Evolutionary conservation across 2,113 vertebrate genomes (phyloP).

Genomic region (Callipepla squamata): DNA sequence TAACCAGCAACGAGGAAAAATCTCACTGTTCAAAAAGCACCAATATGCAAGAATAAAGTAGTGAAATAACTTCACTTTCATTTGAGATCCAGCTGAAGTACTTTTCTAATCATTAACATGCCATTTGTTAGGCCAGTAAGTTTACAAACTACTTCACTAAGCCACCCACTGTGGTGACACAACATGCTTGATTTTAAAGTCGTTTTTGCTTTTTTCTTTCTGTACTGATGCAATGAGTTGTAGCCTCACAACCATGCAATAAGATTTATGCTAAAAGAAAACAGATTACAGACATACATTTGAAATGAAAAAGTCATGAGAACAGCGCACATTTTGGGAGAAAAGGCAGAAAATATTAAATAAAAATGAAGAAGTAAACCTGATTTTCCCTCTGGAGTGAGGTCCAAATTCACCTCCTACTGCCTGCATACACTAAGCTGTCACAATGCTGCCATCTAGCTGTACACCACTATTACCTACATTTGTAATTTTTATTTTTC

Average conservation of each 20-base stretch:
- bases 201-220: not conserved
- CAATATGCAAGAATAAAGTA: not conserved
- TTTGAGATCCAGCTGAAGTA: not conserved
- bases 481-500: rapidly evolving
- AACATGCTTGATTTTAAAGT: not conserved
- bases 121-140: not conserved
- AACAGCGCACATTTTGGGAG: not conserved
- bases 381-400: not conserved
- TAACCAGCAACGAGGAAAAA: not conserved
- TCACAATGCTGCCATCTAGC: constrained; percentile 56
- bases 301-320: constrained; percentile 39
- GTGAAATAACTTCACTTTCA: not conserved
- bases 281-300: constrained; percentile 21
- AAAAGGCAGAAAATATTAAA: constrained; percentile 16
- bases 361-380: constrained; percentile 24
- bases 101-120: not conserved
- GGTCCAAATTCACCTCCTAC: not conserved
- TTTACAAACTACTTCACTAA: not conserved
- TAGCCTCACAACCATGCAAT: not conserved
- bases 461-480: not conserved
- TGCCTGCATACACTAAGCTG: not conserved
- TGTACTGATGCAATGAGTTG: not conserved
- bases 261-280: constrained; percentile 30
- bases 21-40: not conserved
- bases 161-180: not conserved